Evolutionary conservation across 2,888 invertebrate species (phyloP), one percentile per base, ranked within the genome.

Genomic region (Papilio gigon): DNA sequence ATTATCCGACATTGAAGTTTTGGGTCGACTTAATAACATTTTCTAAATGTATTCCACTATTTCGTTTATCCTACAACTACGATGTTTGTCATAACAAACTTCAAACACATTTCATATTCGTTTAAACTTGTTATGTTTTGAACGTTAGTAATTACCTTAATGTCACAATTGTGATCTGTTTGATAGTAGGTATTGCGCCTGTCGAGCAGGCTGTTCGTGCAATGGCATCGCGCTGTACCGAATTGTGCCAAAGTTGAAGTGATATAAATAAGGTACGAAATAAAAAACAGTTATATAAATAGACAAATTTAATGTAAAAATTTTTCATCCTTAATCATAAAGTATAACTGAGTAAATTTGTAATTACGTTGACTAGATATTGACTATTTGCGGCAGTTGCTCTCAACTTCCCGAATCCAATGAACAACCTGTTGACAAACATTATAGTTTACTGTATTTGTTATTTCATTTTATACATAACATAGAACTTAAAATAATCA

Each of bases 221-320:
- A n/a, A n/a, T n/a, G n/a, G n/a, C n/a, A n/a, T n/a, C n/a, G n/a
- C n/a, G n/a, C n/a, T n/a, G n/a, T n/a, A n/a, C n/a, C n/a, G n/a
- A n/a, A n/a, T n/a, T n/a, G n/a, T n/a, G n/a, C n/a, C n/a, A n/a
- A n/a, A n/a, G n/a, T n/a, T n/a, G n/a, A n/a, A n/a, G n/a, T n/a
- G n/a, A n/a, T n/a, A n/a, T n/a, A n/a, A 14, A 14, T n/a, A 44
- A 9, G 47, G 8, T 37, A 61, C 8, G 44, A 42, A 80, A 84
- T 83, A 72, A 81, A 84, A 86, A 84, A 83, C 80, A 72, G 74
- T 74, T 71, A 77, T 89, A 85, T 86, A 89, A 91, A 90, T 88
- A 90, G 86, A 89, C 82, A 88, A 87, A 90, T 87, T 90, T 89
- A 90, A 89, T 90, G 90, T 91, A 90, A 87, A 90, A 90, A 90